Evolutionary conservation across 2,888 invertebrate genomes (phyloP).

Genomic region (Netelia fuscicornis): DNA sequence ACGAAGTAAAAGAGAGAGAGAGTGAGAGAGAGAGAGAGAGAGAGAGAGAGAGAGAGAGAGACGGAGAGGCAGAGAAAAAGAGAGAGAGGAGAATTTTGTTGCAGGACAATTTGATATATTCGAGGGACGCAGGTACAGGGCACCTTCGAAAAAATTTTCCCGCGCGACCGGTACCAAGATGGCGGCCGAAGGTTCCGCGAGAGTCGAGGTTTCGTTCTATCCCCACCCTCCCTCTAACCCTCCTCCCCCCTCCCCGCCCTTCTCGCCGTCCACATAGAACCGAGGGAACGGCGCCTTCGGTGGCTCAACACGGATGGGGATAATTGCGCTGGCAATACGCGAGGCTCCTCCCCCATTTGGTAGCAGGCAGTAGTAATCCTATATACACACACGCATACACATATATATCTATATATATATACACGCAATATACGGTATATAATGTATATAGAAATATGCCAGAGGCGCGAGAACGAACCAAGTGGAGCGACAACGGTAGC

Average conservation of each 20-base stretch:
- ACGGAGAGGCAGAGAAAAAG: background rate
- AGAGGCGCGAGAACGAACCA: constrained; percentile 42
- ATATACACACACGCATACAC: constrained; percentile 11
- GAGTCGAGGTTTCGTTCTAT: constrained; percentile 34
- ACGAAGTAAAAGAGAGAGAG: too few species aligned
- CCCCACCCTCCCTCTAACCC: background rate
- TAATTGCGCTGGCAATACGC: constrained; percentile 76
- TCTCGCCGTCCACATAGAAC: constrained; percentile 53
- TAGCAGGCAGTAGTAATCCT: constrained; percentile 54
- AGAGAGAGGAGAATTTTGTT: background rate
- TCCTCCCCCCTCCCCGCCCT: background rate
- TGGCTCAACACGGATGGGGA: constrained; percentile 69
- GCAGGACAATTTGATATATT: constrained; percentile 35
- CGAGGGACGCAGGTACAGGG: background rate
- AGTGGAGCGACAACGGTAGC: constrained; percentile 2
- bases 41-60: too few species aligned
- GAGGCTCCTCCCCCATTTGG: constrained; percentile 73
- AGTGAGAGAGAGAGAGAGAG: too few species aligned
- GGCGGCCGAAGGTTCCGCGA: constrained; percentile 59
- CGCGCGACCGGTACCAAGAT: constrained; percentile 65
- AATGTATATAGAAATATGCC: constrained; percentile 20
- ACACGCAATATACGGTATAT: background rate
- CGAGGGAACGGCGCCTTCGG: constrained; percentile 65
- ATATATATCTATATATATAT: background rate
- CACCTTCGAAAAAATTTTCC: constrained; percentile 21